These are phyloP conservation scores for Eupithecia insigniata DNA, from an alignment of 2,888 invertebrate species.

Conservation along the genomic window DNA sequence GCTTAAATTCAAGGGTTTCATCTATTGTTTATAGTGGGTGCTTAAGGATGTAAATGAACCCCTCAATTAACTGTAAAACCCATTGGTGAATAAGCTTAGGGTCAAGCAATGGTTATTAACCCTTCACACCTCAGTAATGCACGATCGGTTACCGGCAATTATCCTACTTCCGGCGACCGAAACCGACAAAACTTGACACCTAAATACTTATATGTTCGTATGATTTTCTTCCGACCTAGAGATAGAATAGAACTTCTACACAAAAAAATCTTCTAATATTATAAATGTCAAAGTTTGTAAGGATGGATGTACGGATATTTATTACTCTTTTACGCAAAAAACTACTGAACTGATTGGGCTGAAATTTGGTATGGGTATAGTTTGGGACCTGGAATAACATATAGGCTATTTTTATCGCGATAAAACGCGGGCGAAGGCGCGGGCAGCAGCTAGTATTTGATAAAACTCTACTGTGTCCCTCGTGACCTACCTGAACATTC, in stretches of 20 bases:
- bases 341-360: no score
- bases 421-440: no score
- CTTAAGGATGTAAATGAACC: constrained; percentile 44
- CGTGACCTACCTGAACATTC: constrained; percentile 27
- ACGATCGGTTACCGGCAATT: constrained; percentile 79
- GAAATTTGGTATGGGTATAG: no score
- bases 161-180: constrained; percentile 69
- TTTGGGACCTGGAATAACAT: no score
- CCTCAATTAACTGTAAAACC: constrained; percentile 37
- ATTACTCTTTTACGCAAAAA: no score
- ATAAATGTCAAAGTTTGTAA: no score
- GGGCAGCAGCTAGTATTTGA: no score
- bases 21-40: constrained; percentile 36
- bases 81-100: constrained; percentile 63
- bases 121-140: constrained; percentile 79
- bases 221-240: constrained; percentile 30
- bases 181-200: constrained; percentile 62
- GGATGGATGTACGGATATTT: no score
- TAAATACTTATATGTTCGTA: constrained; percentile 46
- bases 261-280: no score
- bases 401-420: no score
- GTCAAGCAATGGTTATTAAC: constrained; percentile 81
- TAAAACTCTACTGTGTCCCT: constrained; percentile 14
- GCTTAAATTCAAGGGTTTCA: not conserved
- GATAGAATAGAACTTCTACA: not conserved